Percentiles rank a stretch among this genome's conserved stretches.
phyloP scores from a whole-genome alignment of 1,140 invertebrate species.

The Caerostris darwini region DNA sequence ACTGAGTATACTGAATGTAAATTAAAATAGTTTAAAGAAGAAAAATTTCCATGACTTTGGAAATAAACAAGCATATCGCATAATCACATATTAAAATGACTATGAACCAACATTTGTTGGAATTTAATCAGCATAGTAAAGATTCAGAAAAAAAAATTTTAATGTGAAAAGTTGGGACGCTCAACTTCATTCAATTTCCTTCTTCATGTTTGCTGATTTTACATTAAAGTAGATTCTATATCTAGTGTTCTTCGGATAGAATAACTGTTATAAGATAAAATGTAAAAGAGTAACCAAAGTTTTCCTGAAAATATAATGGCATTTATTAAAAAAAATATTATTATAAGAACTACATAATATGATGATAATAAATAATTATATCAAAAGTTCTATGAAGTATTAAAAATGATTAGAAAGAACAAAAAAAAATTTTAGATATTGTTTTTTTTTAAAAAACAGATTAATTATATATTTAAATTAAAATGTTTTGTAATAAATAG shows the following conservation, averaged over 20 bases:
- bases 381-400: too few species aligned
- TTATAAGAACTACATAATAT: too few species aligned
- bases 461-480: too few species aligned
- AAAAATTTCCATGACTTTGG: background rate
- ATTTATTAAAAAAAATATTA: too few species aligned
- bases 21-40: background rate
- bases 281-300: background rate
- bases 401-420: too few species aligned
- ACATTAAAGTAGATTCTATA: background rate
- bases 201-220: constrained; percentile 15
- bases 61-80: background rate
- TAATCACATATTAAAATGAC: background rate
- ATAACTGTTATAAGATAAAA: background rate
- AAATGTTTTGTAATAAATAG: too few species aligned
- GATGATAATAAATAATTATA: too few species aligned
- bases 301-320: too few species aligned
- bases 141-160: background rate
- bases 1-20: background rate
- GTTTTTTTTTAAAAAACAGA: too few species aligned
- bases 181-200: background rate
- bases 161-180: constrained; percentile 42
- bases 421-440: too few species aligned
- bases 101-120: background rate
- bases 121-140: background rate
- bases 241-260: background rate